phyloP scores from a whole-genome alignment of 2,888 invertebrate genomes.

The Agonopterix arenella region DNA sequence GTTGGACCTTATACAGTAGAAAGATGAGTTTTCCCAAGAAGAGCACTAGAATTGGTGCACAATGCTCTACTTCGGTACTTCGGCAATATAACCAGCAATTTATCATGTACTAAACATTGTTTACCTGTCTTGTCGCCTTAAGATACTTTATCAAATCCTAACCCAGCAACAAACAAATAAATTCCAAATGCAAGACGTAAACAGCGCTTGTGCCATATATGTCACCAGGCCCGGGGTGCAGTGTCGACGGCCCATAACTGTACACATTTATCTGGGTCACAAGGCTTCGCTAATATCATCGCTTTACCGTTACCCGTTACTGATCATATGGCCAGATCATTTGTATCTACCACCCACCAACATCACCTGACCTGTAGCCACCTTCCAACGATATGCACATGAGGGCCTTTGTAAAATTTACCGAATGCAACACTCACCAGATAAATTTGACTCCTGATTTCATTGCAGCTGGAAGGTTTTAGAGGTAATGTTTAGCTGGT shows the following conservation, averaged over 20 bases:
- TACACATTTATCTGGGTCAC: slow-evolving; percentile 57
- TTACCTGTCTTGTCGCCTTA: too few species aligned
- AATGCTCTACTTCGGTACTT: too few species aligned
- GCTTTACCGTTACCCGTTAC: slow-evolving; percentile 48
- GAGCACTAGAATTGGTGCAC: too few species aligned
- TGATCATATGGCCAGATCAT: slow-evolving; percentile 46
- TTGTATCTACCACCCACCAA: slow-evolving; percentile 33
- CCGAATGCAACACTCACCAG: not conserved
- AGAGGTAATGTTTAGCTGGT: not conserved
- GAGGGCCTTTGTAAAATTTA: too few species aligned
- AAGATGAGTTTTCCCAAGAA: too few species aligned
- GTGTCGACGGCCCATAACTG: slow-evolving; percentile 47
- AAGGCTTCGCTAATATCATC: slow-evolving; percentile 72
- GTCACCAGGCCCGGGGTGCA: slow-evolving; percentile 33
- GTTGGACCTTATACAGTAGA: too few species aligned
- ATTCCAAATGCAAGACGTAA: too few species aligned
- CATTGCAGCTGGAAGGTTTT: not conserved
- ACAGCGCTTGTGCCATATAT: slow-evolving; percentile 16
- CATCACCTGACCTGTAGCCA: slow-evolving; percentile 5
- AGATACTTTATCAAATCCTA: too few species aligned
- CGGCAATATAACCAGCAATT: too few species aligned
- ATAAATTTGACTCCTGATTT: not conserved
- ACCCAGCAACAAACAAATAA: too few species aligned
- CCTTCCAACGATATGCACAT: not conserved
- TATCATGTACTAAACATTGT: too few species aligned